phyloP scores from a whole-genome alignment of 2,888 invertebrate genomes.

The Dusona sp. region DNA sequence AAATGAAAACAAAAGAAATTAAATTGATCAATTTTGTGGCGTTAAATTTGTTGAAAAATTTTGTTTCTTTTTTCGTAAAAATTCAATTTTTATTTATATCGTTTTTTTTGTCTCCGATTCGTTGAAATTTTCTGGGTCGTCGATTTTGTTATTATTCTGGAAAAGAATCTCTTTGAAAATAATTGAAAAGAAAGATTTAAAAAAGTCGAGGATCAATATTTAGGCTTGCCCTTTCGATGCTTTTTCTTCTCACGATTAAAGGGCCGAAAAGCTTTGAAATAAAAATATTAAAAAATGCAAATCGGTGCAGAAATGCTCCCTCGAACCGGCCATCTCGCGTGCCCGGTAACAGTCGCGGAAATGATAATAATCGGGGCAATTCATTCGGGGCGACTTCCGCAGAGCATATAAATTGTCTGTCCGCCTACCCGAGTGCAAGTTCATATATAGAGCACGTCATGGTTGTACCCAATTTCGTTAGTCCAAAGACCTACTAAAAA shows the following conservation, averaged over 20 bases:
- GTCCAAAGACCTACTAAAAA: slow-evolving; percentile 1
- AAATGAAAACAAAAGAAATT: not conserved
- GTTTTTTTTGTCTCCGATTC: not conserved
- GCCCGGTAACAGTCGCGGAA: slow-evolving; percentile 66
- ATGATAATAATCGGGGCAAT: slow-evolving; percentile 67
- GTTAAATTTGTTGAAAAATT: not conserved
- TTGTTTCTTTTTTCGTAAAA: not conserved
- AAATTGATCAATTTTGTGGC: too few species aligned
- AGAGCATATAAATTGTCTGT: slow-evolving; percentile 64
- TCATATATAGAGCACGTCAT: slow-evolving; percentile 22
- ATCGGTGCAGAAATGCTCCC: slow-evolving; percentile 16
- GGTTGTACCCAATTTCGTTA: slow-evolving; percentile 27
- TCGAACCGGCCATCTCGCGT: slow-evolving; percentile 58
- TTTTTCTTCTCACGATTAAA: not conserved
- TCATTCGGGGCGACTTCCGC: slow-evolving; percentile 62
- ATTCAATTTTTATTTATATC: not conserved
- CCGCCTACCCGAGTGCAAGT: slow-evolving; percentile 50
- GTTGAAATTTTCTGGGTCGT: not conserved
- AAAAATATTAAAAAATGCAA: not conserved
- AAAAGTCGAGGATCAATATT: not conserved
- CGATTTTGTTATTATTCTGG: not conserved
- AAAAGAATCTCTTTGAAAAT: not conserved
- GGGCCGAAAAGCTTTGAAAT: slow-evolving; percentile 1
- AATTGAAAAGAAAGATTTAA: not conserved
- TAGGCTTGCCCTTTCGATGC: not conserved